A percentile compares a stretch with the other conserved stretches of the same genome.
These are phyloP conservation scores for Stomorhina lunata DNA, from an alignment of 2,888 invertebrate genomes.

Conservation along the genomic window DNA sequence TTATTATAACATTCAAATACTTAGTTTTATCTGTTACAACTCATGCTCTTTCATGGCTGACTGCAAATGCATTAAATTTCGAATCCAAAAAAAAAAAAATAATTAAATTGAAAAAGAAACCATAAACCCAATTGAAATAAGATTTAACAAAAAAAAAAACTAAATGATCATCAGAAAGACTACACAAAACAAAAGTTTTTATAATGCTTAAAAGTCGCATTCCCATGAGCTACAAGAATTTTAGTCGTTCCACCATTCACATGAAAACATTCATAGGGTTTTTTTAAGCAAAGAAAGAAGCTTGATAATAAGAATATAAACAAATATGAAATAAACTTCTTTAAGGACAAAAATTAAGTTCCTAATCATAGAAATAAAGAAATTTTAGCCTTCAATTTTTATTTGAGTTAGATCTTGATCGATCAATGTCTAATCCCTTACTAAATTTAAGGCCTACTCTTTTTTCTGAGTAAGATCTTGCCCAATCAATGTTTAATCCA, in stretches of 20 bases:
- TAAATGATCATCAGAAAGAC: constrained; percentile 56
- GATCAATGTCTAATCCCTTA: too few species aligned
- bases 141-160: constrained; percentile 47
- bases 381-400: too few species aligned
- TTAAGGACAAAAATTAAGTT: too few species aligned
- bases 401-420: too few species aligned
- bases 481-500: too few species aligned
- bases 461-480: too few species aligned
- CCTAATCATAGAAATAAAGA: too few species aligned
- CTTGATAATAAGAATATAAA: too few species aligned
- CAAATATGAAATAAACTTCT: too few species aligned
- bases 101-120: background rate
- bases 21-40: constrained; percentile 36
- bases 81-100: constrained; percentile 17
- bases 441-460: too few species aligned
- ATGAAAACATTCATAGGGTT: background rate
- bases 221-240: constrained; percentile 55
- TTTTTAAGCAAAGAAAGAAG: background rate
- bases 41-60: constrained; percentile 40
- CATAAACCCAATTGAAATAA: constrained; percentile 42
- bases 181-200: constrained; percentile 64
- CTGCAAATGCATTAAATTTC: constrained; percentile 62
- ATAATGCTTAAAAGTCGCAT: constrained; percentile 65
- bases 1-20: constrained; percentile 28
- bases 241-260: background rate